Base-by-base conservation (phyloP, 2,113 vertebrate genomes). In the Chamaetylas fuelleborni region DNA sequence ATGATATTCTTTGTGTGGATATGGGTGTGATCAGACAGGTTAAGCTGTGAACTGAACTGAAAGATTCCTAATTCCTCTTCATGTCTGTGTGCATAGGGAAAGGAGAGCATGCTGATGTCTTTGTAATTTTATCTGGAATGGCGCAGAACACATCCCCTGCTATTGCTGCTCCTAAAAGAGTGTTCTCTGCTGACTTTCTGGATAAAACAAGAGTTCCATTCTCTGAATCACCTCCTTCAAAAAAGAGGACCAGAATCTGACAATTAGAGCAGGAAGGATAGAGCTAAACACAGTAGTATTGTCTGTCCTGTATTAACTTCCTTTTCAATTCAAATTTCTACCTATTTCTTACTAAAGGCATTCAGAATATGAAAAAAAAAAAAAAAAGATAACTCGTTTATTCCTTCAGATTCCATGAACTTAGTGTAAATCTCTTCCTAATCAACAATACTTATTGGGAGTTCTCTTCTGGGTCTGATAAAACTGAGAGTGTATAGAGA, bases 331-430 rank as follows among this genome's bases (percentile, higher is more conserved):
- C 17, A 58, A 12, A 45, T 82, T 70, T 76, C 25, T 88, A 26
- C 19, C 8, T 69, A 28, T 69, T 73, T 73, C 54, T 93, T 61
- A 57, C 19, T 11, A 60, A 77, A 73, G 24, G 73, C 3, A 36
- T 43, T 12, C 9, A 48, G 11, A 56, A 47, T 40, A 19, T 9
- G 3, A 3, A 14, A 48, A 50, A 33, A 79, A 47, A 48, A 12
- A 23, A 23, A 48, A 48, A 48, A 23, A 48, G 13, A 14, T 38
- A 48, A 47, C 7, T 18, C 0, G 0, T 34, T 4, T 43, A 57
- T 81, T 73, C 12, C 28, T 69, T 89, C 31, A 57, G 26, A 54
- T 66, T 81, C 25, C 13, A 57, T 48, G 0, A 43, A 70, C 7
- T 74, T 54, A 29, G 8, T 33, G 12, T 25, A 73, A 78, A 78